These are phyloP conservation scores for Lepus oiostolus DNA, from an alignment of 2,797 vertebrate species.

Conservation along the genomic window DNA sequence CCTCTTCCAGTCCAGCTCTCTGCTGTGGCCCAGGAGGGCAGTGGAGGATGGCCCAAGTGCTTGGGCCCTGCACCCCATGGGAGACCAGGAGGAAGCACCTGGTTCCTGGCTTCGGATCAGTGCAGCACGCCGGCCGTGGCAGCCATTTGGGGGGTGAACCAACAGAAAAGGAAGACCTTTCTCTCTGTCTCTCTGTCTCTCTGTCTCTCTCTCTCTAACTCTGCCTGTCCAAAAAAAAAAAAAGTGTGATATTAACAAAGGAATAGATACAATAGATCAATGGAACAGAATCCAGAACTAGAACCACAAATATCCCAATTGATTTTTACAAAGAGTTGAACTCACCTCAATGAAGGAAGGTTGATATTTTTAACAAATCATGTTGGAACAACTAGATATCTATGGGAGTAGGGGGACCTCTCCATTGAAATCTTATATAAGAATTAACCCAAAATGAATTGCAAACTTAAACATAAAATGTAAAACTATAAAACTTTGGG, in stretches of 20 bases:
- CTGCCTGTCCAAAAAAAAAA: too few relatives aligned
- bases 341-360: not conserved
- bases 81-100: too few relatives aligned
- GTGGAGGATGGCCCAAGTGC: too few relatives aligned
- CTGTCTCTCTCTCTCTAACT: too few relatives aligned
- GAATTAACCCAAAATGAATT: slow-evolving; percentile 3
- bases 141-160: too few relatives aligned
- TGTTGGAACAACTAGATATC: not conserved
- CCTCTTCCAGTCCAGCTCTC: too few relatives aligned
- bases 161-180: too few relatives aligned
- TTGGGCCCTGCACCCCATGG: too few relatives aligned
- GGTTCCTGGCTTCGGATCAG: too few relatives aligned
- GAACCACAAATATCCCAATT: not conserved
- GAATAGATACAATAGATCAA: not conserved
- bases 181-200: too few relatives aligned
- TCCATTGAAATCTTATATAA: not conserved
- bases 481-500: not conserved
- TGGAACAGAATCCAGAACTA: not conserved
- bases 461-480: slow-evolving; percentile 8
- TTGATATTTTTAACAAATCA: not conserved
- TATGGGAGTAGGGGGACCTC: not conserved
- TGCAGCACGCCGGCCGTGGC: too few relatives aligned
- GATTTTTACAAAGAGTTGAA: slow-evolving; percentile 36
- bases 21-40: too few relatives aligned
- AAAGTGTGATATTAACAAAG: not conserved